Evolutionary conservation across 1,140 invertebrate genomes (phyloP).

Genomic region (Drosophila arawakana): DNA sequence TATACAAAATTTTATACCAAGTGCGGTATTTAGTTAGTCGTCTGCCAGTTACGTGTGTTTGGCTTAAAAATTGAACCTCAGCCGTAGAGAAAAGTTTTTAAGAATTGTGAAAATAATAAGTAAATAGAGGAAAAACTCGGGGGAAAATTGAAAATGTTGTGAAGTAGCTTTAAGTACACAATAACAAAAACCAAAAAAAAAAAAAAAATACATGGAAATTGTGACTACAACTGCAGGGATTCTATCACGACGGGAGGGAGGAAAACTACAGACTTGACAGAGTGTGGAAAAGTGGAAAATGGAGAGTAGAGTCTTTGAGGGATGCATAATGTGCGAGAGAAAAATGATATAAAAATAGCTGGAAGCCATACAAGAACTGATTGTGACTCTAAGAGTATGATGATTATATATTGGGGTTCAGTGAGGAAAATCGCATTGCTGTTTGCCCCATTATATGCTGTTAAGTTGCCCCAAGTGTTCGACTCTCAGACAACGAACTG

Average conservation of each 20-base stretch:
- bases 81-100: constrained; percentile 18
- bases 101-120: constrained; percentile 27
- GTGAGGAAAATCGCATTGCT: constrained; percentile 29
- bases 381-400: constrained; percentile 7
- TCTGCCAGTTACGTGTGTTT: constrained; percentile 29
- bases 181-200: constrained; percentile 23
- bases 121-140: constrained; percentile 27
- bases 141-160: constrained; percentile 46
- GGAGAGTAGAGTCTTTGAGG: background rate
- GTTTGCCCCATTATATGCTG: constrained; percentile 31
- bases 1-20: constrained; percentile 18
- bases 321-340: constrained; percentile 47
- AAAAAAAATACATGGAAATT: constrained; percentile 42
- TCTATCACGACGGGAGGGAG: background rate
- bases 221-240: constrained; percentile 21
- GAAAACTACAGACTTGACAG: background rate
- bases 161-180: constrained; percentile 49
- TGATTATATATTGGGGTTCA: constrained; percentile 23
- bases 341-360: constrained; percentile 82
- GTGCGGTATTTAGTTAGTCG: constrained; percentile 64
- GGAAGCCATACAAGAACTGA: constrained; percentile 44
- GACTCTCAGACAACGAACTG: constrained; percentile 50
- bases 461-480: constrained; percentile 52
- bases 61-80: constrained; percentile 40
- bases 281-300: background rate